Base-by-base conservation (phyloP, 2,797 vertebrate genomes). In the Agapornis canus region DNA sequence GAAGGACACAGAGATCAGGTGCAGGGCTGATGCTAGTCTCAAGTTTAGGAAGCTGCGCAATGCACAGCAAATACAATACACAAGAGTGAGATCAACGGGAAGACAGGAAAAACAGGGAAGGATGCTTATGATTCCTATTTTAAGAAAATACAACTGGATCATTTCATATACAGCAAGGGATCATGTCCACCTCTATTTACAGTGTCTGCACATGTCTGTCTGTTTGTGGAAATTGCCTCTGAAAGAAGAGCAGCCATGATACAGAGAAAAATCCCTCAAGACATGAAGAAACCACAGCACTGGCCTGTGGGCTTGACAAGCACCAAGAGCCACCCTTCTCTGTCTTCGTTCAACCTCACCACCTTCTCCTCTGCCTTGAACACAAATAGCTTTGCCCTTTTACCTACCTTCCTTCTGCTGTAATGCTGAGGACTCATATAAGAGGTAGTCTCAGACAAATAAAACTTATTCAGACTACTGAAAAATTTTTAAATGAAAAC, bases 11-110 rank as follows among this genome's bases (percentile, higher is more conserved):
- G 13, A n/a, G 64, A 49, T 40, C 95, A 97, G 93, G 92, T 96
- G 92, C 72, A 87, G 42, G 29, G 22, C 14, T 69, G 82, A 82
- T 48, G 59, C 78, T 92, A 92, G 79, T 35, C 52, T 86, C 6
- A n/a, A 47, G 61, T 56, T 18, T 54, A 83, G 94, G 66, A 92
- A 97, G 97, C 85, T 97, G 91, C 52, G 65, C 31, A 65, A 37
- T 40, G 31, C 56, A 66, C 15, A 45, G 60, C 57, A 75, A 87
- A 77, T 49, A 68, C 37, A 76, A 89, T 83, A 45, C 25, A 27
- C 84, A 70, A 89, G 96, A 95, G 48, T 11, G 31, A 81, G 66
- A 94, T 86, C 45, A 71, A 10, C 83, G 80, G 64, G 52, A 66
- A 75, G 94, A 94, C 32, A 92, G 87, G 81, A 97, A 94, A 27